Conservation (phyloP, 2,888 invertebrate genomes). For the Drosophila lutescens region DNA sequence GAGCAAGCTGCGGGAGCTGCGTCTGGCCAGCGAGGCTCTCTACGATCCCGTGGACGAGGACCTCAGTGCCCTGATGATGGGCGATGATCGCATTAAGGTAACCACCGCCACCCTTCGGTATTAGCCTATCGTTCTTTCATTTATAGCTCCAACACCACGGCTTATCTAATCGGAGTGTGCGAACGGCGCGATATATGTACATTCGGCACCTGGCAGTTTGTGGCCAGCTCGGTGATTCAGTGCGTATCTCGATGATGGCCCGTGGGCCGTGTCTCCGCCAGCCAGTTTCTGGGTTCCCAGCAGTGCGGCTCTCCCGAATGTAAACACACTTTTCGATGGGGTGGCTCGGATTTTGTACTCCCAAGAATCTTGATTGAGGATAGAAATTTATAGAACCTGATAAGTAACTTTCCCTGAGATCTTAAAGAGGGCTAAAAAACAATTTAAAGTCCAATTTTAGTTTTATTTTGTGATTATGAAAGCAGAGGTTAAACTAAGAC, state of each 20-base stretch:
- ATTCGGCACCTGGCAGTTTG: constrained; percentile 65
- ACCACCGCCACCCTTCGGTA: constrained; percentile 28
- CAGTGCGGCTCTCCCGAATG: constrained; percentile 55
- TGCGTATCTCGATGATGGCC: constrained; percentile 27
- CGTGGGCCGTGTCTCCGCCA: constrained; percentile 8
- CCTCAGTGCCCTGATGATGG: constrained; percentile 88
- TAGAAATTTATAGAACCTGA: not conserved
- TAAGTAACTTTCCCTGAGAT: too few species aligned
- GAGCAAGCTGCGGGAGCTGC: constrained; percentile 92
- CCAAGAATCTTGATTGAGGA: not conserved
- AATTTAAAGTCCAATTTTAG: not conserved
- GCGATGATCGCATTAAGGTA: constrained; percentile 87
- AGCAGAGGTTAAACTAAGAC: not conserved
- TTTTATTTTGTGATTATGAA: not conserved
- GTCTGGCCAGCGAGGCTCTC: constrained; percentile 93
- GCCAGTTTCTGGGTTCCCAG: constrained; percentile 67
- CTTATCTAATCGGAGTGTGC: constrained; percentile 68
- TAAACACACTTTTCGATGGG: constrained; percentile 61
- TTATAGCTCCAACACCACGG: constrained; percentile 12
- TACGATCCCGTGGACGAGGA: constrained; percentile 94
- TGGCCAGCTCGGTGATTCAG: constrained; percentile 39
- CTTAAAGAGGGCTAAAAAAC: not conserved
- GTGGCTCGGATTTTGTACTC: constrained; percentile 15
- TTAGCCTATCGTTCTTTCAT: constrained; percentile 20
- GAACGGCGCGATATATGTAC: constrained; percentile 54